These are phyloP conservation scores for rabbit (Oryctolagus cuniculus) DNA, from an alignment of 2,113 vertebrate species.

Conservation along the genomic window DNA sequence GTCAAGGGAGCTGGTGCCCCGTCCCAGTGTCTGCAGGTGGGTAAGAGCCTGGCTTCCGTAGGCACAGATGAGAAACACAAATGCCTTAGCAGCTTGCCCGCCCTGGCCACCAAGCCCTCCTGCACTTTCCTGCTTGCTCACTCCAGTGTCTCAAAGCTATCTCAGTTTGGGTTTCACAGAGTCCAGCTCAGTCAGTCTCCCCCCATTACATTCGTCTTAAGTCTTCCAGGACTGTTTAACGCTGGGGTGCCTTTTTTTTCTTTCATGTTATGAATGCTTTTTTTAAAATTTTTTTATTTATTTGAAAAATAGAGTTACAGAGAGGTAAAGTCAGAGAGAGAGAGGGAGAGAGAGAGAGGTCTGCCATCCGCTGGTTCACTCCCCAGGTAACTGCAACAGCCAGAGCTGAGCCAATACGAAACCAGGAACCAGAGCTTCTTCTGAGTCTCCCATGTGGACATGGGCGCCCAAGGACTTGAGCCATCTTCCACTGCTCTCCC, in stretches of 20 bases:
- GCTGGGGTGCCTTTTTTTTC: constrained; percentile 5
- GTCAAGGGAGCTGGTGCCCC: background rate
- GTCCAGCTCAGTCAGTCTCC: background rate
- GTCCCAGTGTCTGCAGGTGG: background rate
- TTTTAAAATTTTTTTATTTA: background rate
- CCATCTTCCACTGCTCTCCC: too few species aligned
- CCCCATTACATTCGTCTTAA: background rate
- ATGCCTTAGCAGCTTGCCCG: background rate
- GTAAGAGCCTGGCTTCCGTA: background rate
- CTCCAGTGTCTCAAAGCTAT: background rate
- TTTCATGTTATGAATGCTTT: background rate
- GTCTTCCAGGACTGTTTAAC: background rate
- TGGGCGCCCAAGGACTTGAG: too few species aligned
- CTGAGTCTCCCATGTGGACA: too few species aligned
- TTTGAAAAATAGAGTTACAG: too few species aligned
- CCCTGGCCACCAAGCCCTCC: background rate
- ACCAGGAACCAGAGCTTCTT: too few species aligned
- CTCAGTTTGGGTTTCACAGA: background rate
- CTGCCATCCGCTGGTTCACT: too few species aligned
- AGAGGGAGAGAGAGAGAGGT: too few species aligned
- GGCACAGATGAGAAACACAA: background rate
- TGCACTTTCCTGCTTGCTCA: background rate
- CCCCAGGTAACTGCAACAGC: too few species aligned
- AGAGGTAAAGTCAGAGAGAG: too few species aligned
- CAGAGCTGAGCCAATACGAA: too few species aligned